Evolutionary conservation across 2,113 vertebrate species (phyloP).

Genomic region (Nicator chloris): DNA sequence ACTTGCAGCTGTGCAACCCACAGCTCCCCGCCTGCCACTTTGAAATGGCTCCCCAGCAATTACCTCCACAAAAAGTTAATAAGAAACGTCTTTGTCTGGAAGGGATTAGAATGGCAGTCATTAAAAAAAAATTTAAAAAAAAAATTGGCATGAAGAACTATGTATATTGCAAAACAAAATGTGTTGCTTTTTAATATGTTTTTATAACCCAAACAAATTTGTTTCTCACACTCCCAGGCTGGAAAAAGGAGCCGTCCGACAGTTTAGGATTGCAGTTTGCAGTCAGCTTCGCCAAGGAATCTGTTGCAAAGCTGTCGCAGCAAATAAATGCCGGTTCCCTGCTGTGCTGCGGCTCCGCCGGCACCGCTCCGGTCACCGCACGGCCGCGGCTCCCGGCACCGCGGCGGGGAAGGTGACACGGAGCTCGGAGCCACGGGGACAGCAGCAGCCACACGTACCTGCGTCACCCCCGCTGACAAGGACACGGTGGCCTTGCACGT

Average conservation of each 20-base stretch:
- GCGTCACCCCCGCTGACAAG: not conserved
- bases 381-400: not conserved
- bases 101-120: constrained; percentile 64
- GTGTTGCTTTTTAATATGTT: constrained; percentile 78
- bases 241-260: constrained; percentile 70
- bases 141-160: constrained; percentile 67
- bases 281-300: constrained; percentile 51
- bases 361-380: not conserved
- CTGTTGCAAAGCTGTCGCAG: constrained; percentile 53
- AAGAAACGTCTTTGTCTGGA: constrained; percentile 34
- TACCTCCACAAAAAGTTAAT: constrained; percentile 18
- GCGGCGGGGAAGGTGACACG: not conserved
- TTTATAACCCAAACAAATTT: constrained; percentile 79
- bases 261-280: constrained; percentile 65
- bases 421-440: not conserved
- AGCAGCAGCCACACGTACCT: not conserved
- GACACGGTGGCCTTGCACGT: not conserved
- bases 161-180: constrained; percentile 81
- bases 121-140: constrained; percentile 1
- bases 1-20: not conserved
- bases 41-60: not conserved
- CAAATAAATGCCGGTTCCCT: not conserved
- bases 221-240: constrained; percentile 77
- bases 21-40: not conserved
- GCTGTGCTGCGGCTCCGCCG: constrained; percentile 14